Evolutionary conservation across 2,888 invertebrate genomes (phyloP).

Genomic region (Fragum whitleyi): DNA sequence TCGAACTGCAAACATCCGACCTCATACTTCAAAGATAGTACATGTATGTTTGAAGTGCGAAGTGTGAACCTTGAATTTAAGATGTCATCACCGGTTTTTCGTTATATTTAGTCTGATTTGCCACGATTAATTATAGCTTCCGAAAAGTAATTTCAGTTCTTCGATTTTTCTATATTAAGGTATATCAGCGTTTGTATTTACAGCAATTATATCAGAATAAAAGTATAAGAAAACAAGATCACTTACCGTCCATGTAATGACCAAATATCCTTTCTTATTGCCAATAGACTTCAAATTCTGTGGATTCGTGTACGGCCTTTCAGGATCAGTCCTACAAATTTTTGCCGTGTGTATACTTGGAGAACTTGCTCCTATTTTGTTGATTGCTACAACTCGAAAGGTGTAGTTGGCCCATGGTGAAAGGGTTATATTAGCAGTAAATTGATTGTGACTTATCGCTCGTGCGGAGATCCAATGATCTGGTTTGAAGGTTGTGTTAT

Average conservation of each 20-base stretch:
- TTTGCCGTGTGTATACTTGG: constrained; percentile 79
- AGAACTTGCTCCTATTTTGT: constrained; percentile 84
- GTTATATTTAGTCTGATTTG: too few species aligned
- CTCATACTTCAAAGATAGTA: too few species aligned
- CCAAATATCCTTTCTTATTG: constrained; percentile 76
- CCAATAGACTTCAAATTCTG: constrained; percentile 82
- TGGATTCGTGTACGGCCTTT: constrained; percentile 81
- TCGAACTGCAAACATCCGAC: too few species aligned
- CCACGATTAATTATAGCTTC: too few species aligned
- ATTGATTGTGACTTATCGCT: constrained; percentile 73
- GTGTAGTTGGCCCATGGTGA: constrained; percentile 83
- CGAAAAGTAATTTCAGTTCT: too few species aligned
- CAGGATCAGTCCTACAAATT: constrained; percentile 78
- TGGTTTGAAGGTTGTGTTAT: constrained; percentile 96
- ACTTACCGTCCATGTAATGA: constrained; percentile 85
- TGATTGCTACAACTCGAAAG: constrained; percentile 84
- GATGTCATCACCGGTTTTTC: too few species aligned
- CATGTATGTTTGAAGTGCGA: too few species aligned
- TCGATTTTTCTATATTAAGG: too few species aligned
- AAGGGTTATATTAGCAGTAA: constrained; percentile 74
- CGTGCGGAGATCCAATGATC: constrained; percentile 94
- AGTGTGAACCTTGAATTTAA: too few species aligned
- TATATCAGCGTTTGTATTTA: too few species aligned
- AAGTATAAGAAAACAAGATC: background rate
- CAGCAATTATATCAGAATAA: too few species aligned